Evolutionary conservation across 2,888 invertebrate species (phyloP).

Genomic region (Melieria crassipennis): DNA sequence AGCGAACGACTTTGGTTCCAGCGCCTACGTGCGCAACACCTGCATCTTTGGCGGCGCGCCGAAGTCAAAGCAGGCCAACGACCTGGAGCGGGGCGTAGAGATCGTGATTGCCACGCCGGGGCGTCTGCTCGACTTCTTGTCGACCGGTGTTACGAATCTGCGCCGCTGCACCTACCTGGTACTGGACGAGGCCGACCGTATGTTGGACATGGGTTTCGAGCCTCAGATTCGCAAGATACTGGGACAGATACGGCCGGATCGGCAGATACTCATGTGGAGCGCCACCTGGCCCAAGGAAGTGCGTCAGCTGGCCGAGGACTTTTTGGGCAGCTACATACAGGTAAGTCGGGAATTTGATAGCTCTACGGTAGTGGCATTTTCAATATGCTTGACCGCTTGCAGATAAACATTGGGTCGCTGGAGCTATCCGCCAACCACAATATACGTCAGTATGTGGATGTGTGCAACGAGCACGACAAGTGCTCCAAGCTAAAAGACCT

Average conservation of each 20-base stretch:
- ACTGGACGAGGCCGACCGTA: conserved; percentile 91
- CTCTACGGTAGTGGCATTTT: conserved; percentile 6
- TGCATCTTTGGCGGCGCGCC: conserved; percentile 95
- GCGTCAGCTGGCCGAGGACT: conserved; percentile 89
- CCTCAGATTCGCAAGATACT: conserved; percentile 95
- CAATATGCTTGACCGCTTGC: conserved; percentile 55
- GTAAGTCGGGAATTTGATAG: conserved; percentile 26
- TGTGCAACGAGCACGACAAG: conserved; percentile 80
- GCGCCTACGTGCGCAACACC: conserved; percentile 80
- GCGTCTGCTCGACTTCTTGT: conserved; percentile 84
- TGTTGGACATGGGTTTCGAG: conserved; percentile 98
- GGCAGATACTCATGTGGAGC: conserved; percentile 98
- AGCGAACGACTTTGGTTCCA: conserved; percentile 81
- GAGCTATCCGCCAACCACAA: conserved; percentile 88
- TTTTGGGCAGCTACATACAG: conserved; percentile 82
- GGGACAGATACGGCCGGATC: conserved; percentile 91
- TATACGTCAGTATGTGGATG: conserved; percentile 84
- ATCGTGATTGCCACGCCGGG: conserved; percentile 92
- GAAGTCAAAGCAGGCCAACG: conserved; percentile 78
- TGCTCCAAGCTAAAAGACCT: conserved; percentile 66
- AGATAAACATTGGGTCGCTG: conserved; percentile 87
- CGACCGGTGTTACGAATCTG: conserved; percentile 78
- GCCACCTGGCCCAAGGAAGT: conserved; percentile 99
- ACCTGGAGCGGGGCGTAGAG: conserved; percentile 82
- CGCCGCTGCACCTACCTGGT: conserved; percentile 85